These are phyloP conservation scores for Cololabis saira DNA, from an alignment of 2,113 vertebrate genomes.

Conservation along the genomic window DNA sequence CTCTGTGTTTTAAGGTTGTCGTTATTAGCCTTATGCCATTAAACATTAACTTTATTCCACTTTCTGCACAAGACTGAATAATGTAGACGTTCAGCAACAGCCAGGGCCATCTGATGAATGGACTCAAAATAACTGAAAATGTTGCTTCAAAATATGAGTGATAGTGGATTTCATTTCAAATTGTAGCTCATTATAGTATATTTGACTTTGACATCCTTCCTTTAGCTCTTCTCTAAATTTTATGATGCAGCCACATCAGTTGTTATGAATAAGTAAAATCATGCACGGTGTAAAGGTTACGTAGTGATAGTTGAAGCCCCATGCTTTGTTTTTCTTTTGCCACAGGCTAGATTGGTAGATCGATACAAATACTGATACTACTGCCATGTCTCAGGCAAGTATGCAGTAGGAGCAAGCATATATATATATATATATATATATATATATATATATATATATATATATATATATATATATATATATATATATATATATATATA, in stretches of 20 bases:
- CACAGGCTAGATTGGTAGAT: background rate
- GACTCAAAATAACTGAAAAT: conserved; percentile 14
- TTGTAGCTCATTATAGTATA: background rate
- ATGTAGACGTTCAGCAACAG: conserved; percentile 46
- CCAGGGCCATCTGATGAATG: conserved; percentile 14
- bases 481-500: too few species aligned
- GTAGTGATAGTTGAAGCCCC: background rate
- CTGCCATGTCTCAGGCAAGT: too few species aligned
- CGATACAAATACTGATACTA: too few species aligned
- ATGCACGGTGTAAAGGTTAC: background rate
- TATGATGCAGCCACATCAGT: background rate
- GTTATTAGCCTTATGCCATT: conserved; percentile 56
- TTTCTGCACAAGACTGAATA: conserved; percentile 46
- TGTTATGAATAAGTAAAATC: background rate
- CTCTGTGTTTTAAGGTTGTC: conserved; percentile 44
- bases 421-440: too few species aligned
- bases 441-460: too few species aligned
- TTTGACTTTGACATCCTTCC: background rate
- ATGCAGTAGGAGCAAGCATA: too few species aligned
- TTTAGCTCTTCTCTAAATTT: background rate
- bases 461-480: too few species aligned
- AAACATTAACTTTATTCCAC: conserved; percentile 53
- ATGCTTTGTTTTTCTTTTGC: background rate
- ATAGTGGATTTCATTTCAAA: background rate
- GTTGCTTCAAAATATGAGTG: conserved; percentile 13